These are phyloP conservation scores for Ia io DNA, from an alignment of 2,113 vertebrate species.

Conservation along the genomic window DNA sequence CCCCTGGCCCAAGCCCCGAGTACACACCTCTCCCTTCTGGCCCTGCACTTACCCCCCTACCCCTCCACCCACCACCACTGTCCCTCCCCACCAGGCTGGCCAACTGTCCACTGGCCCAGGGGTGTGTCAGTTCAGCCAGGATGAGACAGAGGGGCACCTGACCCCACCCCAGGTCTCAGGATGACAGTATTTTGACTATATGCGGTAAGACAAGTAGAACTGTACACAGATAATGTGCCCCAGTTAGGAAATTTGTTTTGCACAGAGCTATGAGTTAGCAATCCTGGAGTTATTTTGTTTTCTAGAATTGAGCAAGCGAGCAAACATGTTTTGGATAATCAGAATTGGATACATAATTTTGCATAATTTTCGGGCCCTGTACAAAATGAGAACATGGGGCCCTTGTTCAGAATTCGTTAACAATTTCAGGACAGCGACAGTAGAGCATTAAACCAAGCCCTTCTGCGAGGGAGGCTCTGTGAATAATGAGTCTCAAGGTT, in stretches of 20 bases:
- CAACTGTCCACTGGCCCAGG: neutral
- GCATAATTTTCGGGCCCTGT: neutral
- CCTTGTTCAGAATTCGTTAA: neutral
- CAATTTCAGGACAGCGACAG: fast-evolving
- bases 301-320: neutral
- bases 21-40: no score
- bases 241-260: neutral
- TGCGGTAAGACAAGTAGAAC: fast-evolving
- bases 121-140: neutral
- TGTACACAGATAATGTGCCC: neutral
- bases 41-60: neutral
- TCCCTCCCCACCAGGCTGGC: neutral
- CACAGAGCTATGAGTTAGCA: neutral
- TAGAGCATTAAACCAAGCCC: neutral
- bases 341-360: neutral
- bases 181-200: fast-evolving
- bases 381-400: neutral
- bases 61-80: no score
- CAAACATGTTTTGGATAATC: neutral
- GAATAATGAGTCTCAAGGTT: fast-evolving
- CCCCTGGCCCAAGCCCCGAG: neutral
- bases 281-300: neutral
- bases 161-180: neutral
- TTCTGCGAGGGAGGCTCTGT: fast-evolving
- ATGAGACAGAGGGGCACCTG: neutral